These are phyloP conservation scores for Pionites leucogaster DNA, from an alignment of 2,113 vertebrate genomes.

Conservation along the genomic window DNA sequence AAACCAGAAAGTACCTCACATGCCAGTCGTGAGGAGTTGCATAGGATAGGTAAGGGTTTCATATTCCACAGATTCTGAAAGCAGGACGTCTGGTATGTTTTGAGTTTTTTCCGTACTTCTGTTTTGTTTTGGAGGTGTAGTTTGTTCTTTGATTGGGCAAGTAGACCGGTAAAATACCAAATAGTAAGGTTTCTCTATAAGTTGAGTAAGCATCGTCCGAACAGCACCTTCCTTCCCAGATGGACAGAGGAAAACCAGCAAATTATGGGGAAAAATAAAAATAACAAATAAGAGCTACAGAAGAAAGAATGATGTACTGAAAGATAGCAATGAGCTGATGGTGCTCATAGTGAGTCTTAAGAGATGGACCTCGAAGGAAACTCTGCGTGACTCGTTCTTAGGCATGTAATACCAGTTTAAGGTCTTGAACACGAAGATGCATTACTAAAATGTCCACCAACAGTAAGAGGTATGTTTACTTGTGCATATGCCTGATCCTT, in stretches of 20 bases:
- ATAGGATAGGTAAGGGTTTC: not conserved
- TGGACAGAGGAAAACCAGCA: not conserved
- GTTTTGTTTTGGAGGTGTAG: not conserved
- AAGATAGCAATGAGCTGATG: not conserved
- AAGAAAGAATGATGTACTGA: not conserved
- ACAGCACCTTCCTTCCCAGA: not conserved
- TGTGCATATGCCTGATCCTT: not conserved
- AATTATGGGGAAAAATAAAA: accelerated
- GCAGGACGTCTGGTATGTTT: accelerated
- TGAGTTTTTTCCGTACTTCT: too few relatives aligned
- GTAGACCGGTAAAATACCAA: not conserved
- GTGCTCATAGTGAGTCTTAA: not conserved
- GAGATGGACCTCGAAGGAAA: not conserved
- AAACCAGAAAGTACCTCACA: accelerated
- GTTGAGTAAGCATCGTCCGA: not conserved
- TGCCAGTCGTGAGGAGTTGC: not conserved
- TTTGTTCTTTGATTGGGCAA: not conserved
- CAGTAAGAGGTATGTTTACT: not conserved
- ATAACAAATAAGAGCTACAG: too few relatives aligned
- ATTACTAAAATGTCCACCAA: not conserved
- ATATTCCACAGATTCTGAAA: not conserved
- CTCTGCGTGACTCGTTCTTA: accelerated
- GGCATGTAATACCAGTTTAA: not conserved
- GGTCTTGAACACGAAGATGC: too few relatives aligned
- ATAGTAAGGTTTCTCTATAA: not conserved